Percentiles rank a stretch among this genome's conserved stretches.
These are phyloP conservation scores for Nyctibius grandis DNA, from an alignment of 2,797 vertebrate genomes.

Conservation along the genomic window DNA sequence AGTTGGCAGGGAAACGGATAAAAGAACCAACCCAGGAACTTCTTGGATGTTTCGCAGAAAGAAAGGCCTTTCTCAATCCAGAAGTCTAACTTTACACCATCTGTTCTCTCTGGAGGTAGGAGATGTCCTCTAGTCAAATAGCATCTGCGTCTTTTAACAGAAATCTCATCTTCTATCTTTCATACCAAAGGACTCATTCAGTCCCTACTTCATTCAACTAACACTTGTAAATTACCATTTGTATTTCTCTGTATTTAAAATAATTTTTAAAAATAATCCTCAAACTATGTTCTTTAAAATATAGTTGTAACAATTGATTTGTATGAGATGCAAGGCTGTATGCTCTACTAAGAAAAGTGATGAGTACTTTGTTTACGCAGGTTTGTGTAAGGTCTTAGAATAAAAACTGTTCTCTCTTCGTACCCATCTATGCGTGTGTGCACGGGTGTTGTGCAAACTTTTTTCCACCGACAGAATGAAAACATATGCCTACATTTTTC, in stretches of 20 bases:
- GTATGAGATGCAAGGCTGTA: background rate
- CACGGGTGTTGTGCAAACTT: background rate
- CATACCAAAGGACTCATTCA: background rate
- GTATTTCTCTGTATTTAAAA: background rate
- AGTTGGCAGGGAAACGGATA: background rate
- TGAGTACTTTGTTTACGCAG: background rate
- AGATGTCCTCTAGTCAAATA: background rate
- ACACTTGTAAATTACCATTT: background rate
- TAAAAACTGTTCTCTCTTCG: background rate
- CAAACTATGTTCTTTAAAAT: background rate
- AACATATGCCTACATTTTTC: background rate
- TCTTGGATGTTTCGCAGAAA: background rate
- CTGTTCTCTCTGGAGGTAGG: background rate
- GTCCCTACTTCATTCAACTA: background rate
- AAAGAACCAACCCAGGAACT: background rate
- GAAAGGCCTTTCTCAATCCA: background rate
- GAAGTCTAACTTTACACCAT: background rate
- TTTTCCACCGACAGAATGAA: background rate
- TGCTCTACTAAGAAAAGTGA: background rate
- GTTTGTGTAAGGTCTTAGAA: background rate
- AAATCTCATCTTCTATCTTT: background rate
- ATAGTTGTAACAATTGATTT: background rate
- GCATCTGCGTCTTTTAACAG: background rate
- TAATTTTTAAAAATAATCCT: background rate
- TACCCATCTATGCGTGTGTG: background rate